A percentile compares a stretch with the other conserved stretches of the same genome.
phyloP scores from a whole-genome alignment of 2,113 vertebrate species.

The Cyphomyrus plagiostoma region DNA sequence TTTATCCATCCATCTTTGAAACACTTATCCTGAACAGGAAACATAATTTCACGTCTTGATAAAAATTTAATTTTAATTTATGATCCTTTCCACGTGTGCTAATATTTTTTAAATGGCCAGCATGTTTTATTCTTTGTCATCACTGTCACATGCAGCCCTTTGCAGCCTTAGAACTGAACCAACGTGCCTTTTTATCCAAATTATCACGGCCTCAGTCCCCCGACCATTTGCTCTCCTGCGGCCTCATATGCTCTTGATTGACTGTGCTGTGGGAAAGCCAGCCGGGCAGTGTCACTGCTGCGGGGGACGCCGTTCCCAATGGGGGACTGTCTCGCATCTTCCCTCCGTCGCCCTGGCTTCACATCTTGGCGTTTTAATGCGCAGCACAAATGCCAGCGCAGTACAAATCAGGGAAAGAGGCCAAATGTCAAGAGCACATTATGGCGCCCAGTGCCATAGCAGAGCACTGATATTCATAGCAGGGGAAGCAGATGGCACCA shows the following conservation, averaged over 20 bases:
- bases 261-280: neutral
- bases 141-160: neutral
- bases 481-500: neutral
- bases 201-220: neutral
- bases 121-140: neutral
- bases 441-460: neutral
- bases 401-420: neutral
- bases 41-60: neutral
- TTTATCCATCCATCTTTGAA: neutral
- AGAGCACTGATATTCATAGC: neutral
- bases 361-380: neutral
- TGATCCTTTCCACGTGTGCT: neutral
- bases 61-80: neutral
- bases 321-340: slow-evolving; percentile 1
- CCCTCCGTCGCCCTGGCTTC: neutral
- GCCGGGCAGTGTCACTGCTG: neutral
- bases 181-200: neutral
- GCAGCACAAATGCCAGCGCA: neutral
- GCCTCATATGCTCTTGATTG: neutral
- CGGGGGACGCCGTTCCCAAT: neutral
- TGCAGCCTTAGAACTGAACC: neutral
- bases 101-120: neutral
- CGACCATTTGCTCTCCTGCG: neutral
- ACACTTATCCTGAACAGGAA: neutral
- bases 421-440: neutral